Evolutionary conservation across 2,888 invertebrate genomes (phyloP).

Genomic region (Uropetala carovei): DNA sequence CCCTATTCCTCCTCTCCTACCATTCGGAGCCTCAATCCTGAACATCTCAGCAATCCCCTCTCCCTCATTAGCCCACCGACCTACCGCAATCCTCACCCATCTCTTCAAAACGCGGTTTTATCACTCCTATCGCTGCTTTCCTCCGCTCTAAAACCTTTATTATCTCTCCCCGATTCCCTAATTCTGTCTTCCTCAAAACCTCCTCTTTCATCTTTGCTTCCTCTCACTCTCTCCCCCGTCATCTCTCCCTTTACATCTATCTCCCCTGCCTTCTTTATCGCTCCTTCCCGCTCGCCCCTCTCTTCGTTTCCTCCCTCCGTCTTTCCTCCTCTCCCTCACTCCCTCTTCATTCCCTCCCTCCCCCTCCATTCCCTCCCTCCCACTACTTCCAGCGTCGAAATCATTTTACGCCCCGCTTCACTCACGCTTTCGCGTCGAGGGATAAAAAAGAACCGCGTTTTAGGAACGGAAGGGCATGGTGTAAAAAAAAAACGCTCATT

Average conservation of each 20-base stretch:
- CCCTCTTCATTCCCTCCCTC: not conserved
- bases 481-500: not conserved
- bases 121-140: not conserved
- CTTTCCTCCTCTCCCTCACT: not conserved
- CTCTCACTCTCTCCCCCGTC: not conserved
- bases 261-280: not conserved
- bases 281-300: not conserved
- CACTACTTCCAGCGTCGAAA: not conserved
- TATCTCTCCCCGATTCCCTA: not conserved
- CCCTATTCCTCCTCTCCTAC: conserved; percentile 38
- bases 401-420: conserved; percentile 62
- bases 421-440: conserved; percentile 44
- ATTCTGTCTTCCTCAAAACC: not conserved
- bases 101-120: conserved; percentile 47
- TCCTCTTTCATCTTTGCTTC: not conserved
- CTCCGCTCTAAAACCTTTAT: not conserved
- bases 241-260: not conserved
- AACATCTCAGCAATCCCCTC: conserved; percentile 54
- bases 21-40: conserved; percentile 64
- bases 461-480: not conserved
- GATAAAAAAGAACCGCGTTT: not conserved
- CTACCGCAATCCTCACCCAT: conserved; percentile 66
- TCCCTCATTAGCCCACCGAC: conserved; percentile 66
- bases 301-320: not conserved
- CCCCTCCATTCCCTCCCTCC: conserved; percentile 43